phyloP scores from a whole-genome alignment of 2,888 invertebrate genomes.

The Drosophila leonis region DNA sequence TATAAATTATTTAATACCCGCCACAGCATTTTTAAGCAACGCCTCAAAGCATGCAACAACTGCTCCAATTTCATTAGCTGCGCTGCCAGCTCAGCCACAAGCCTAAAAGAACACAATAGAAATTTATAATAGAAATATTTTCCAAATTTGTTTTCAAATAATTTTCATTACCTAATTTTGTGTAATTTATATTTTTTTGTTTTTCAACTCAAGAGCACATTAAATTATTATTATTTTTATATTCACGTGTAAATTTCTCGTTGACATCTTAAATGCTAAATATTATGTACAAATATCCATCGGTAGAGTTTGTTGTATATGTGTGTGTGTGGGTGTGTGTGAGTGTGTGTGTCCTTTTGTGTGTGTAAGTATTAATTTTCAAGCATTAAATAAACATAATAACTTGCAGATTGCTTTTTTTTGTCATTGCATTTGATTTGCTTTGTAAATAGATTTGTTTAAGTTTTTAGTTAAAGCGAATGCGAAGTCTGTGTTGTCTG shows the following conservation, averaged over 20 bases:
- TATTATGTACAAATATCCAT: conserved; percentile 74
- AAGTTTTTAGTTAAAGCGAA: conserved; percentile 52
- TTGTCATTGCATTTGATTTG: conserved; percentile 28
- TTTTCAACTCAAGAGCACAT: conserved; percentile 69
- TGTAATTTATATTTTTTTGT: conserved; percentile 6
- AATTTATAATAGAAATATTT: neutral
- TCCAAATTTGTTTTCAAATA: conserved; percentile 21
- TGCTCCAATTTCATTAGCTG: neutral
- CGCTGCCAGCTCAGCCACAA: neutral
- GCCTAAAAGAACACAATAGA: conserved; percentile 21
- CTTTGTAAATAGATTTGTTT: conserved; percentile 56
- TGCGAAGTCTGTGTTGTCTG: conserved; percentile 53
- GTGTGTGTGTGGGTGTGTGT: conserved; percentile 14
- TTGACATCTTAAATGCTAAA: conserved; percentile 68
- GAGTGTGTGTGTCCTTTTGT: conserved; percentile 9
- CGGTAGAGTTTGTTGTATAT: conserved; percentile 33
- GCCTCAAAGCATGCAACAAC: conserved; percentile 18
- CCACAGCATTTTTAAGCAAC: neutral
- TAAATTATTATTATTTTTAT: conserved; percentile 17
- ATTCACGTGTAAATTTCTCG: conserved; percentile 55
- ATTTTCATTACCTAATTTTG: conserved; percentile 31
- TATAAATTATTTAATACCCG: neutral
- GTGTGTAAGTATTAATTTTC: conserved; percentile 9
- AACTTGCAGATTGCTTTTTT: conserved; percentile 12
- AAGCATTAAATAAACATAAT: conserved; percentile 58